Percentiles rank a stretch among this genome's conserved stretches.
Conservation (phyloP, 2,113 vertebrate species). For the Tragelaphus scriptus region DNA sequence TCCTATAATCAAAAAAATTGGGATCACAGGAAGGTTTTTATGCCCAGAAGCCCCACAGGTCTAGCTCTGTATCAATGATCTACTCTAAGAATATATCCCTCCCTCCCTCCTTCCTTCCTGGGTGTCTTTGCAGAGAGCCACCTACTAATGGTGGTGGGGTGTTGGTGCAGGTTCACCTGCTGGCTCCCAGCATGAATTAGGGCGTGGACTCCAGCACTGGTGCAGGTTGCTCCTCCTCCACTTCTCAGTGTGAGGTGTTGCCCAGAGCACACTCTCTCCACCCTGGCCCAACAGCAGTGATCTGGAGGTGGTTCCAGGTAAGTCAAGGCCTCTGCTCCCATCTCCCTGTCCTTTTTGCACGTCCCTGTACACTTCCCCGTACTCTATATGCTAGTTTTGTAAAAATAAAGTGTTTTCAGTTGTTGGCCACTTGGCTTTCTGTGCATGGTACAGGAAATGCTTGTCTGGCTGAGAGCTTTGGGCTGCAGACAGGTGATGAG, state of each 20-base stretch:
- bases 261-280: constrained; percentile 79
- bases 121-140: constrained; percentile 82
- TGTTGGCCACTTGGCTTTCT: not conserved
- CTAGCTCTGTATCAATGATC: not conserved
- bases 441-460: fast-evolving
- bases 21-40: not conserved
- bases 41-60: not conserved
- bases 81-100: not conserved
- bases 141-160: constrained; percentile 84
- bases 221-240: constrained; percentile 89
- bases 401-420: not conserved
- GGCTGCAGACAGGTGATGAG: not conserved
- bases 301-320: constrained; percentile 89
- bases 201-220: constrained; percentile 90
- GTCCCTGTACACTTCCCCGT: not conserved
- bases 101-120: not conserved
- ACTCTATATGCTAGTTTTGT: not conserved
- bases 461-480: not conserved
- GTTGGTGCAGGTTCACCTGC: not conserved
- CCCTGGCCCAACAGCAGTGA: constrained; percentile 83
- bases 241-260: constrained; percentile 76
- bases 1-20: not conserved
- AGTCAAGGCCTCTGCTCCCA: constrained; percentile 36
- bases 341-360: not conserved
- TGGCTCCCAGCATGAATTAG: constrained; percentile 77